A percentile compares a stretch with the other conserved stretches of the same genome.
phyloP scores from a whole-genome alignment of 2,888 invertebrate species.

The Pristionchus exspectatus region DNA sequence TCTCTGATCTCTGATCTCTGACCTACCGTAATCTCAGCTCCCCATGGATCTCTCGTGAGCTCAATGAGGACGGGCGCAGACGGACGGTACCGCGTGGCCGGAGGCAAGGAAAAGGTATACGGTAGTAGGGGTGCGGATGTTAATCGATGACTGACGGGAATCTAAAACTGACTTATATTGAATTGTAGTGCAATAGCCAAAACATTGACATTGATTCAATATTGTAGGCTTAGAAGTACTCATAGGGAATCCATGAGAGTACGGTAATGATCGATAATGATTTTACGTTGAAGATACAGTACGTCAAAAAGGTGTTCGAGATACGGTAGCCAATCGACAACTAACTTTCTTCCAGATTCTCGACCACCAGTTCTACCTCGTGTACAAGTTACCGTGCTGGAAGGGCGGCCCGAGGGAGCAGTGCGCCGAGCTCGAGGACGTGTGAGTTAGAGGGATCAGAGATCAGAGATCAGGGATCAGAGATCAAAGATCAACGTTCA shows the following conservation, averaged over 20 bases:
- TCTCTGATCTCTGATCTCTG: neutral
- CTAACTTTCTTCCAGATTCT: neutral
- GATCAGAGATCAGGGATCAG: neutral
- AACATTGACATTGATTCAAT: too few species aligned
- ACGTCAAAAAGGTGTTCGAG: too few species aligned
- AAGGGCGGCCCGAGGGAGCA: slow-evolving; percentile 1
- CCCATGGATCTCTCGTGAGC: neutral
- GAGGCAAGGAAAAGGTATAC: neutral
- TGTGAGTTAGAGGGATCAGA: neutral
- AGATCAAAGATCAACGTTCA: neutral
- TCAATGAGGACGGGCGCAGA: neutral
- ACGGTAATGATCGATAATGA: neutral
- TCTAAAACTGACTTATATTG: too few species aligned
- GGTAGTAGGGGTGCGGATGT: neutral
- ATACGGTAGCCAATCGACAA: neutral
- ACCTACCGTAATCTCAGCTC: neutral
- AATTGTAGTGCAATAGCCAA: too few species aligned
- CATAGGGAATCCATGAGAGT: neutral
- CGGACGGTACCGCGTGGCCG: neutral
- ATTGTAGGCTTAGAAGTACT: neutral
- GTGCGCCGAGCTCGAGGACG: neutral
- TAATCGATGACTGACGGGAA: neutral
- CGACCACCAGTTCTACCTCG: neutral
- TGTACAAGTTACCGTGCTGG: neutral
- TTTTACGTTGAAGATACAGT: too few species aligned